Base-by-base conservation (phyloP, 2,797 vertebrate genomes). In the Anisognathus igniventris region DNA sequence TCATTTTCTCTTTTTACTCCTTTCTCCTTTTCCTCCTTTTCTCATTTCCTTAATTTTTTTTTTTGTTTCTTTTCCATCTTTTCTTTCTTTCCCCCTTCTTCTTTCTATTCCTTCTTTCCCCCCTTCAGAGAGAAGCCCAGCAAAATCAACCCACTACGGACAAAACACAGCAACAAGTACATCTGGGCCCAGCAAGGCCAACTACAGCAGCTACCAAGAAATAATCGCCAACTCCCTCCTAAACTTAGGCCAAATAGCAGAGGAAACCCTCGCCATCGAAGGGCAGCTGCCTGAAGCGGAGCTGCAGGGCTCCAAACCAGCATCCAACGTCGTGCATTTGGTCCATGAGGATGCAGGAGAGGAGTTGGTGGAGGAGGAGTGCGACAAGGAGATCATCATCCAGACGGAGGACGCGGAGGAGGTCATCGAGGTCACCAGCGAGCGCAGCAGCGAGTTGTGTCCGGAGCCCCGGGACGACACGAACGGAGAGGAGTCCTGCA, bases 221-320 rank as follows among this genome's bases (percentile, higher is more conserved):
- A 97, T 98, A 88, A 98, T 98, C 23, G 98, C 98, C 88, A 98
- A 98, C 94, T 99, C 99, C 65, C 98, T 99, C 88, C 98, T 99
- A 37, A 98, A 99, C 96, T 97, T 99, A 85, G 98, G 98, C 94
- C 98, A 97, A 93, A 97, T 98, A 71, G 94, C 96, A 1, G 98
- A 98, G 86, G 98, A 98, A 90, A 96, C 97, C 17, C 95, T 98
- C 2, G 96, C 95, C 33, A 97, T 97, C 2, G 97, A 97, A 54
- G 97, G 97, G 72, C 90, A 97, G 67, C 72, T 96, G 87, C 93
- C 96, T 0, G 96, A 97, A 56, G 86, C 85, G 0, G 96, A 96
- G 30, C 92, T 96, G 51, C 97, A 96, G 68, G 96, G 37, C 92
- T 96, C 97, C 45, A 97, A 97, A 64, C 92, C 97, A 0, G 83